These are phyloP conservation scores for Myanophis thanlyinensis DNA, from an alignment of 2,113 vertebrate species.

Conservation along the genomic window DNA sequence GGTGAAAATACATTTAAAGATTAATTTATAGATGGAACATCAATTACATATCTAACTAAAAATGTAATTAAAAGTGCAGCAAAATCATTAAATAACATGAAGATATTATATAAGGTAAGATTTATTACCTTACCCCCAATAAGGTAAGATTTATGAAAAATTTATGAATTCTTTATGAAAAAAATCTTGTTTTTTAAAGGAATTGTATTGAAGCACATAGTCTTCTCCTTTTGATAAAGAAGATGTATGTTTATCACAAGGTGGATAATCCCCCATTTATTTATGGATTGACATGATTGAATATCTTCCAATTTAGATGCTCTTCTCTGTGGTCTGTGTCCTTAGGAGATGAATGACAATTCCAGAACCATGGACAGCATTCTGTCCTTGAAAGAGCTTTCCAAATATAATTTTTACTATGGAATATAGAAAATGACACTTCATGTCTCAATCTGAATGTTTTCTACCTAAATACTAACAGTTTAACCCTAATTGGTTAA, in stretches of 20 bases:
- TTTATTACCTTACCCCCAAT: no score
- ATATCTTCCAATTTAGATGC: not conserved
- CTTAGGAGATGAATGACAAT: not conserved
- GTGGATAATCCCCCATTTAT: not conserved
- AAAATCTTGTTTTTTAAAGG: not conserved
- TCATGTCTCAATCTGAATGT: not conserved
- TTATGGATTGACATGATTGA: not conserved
- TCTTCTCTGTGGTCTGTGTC: not conserved
- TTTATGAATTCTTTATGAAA: no score
- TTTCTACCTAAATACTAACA: not conserved
- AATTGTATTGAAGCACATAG: not conserved
- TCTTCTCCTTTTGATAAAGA: not conserved
- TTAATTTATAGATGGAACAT: not conserved
- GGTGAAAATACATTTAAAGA: not conserved
- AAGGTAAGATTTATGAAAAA: not conserved
- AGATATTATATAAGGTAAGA: not conserved
- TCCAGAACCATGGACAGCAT: slow-evolving; percentile 40
- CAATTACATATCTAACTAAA: not conserved
- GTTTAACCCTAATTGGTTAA: not conserved
- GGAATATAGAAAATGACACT: not conserved
- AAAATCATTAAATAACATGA: not conserved
- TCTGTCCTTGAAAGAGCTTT: not conserved
- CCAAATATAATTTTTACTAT: not conserved
- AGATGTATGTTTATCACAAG: not conserved
- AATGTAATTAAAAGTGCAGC: not conserved